phyloP scores from a whole-genome alignment of 2,797 vertebrate genomes.

The Lerista edwardsae region DNA sequence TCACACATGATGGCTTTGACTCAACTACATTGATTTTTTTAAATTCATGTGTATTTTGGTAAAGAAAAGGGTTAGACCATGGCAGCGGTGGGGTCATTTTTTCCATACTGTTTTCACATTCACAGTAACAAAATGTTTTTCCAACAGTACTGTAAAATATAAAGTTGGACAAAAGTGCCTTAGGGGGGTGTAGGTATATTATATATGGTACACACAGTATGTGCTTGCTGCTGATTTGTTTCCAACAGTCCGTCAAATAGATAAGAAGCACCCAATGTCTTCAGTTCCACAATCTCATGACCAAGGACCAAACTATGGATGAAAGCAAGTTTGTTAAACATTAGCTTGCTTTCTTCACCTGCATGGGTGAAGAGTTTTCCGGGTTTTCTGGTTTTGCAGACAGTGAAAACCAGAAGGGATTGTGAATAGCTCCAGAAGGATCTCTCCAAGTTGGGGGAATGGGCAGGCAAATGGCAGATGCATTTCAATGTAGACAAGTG shows the following conservation, averaged over 20 bases:
- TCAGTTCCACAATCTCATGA: not conserved
- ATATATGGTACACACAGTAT: not conserved
- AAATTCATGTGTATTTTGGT: constrained; percentile 20
- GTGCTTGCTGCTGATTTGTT: not conserved
- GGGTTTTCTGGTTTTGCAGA: no score
- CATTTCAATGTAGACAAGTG: no score
- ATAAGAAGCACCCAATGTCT: not conserved
- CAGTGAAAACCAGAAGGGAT: no score
- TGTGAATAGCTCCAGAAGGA: no score
- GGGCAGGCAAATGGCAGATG: no score
- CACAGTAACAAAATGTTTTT: constrained; percentile 35
- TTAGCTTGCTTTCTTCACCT: no score
- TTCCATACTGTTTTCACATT: constrained; percentile 5
- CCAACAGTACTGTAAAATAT: not conserved
- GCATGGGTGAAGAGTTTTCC: no score
- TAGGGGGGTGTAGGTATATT: not conserved
- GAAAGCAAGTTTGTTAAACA: no score
- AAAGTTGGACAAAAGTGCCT: not conserved
- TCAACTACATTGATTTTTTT: not conserved
- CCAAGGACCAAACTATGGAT: no score
- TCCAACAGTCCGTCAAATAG: not conserved
- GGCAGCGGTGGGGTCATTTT: not conserved
- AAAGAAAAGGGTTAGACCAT: constrained; percentile 30
- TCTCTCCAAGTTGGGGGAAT: no score
- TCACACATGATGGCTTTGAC: not conserved